Evolutionary conservation across 2,888 invertebrate genomes (phyloP).

Genomic region (Rhagonycha lutea): DNA sequence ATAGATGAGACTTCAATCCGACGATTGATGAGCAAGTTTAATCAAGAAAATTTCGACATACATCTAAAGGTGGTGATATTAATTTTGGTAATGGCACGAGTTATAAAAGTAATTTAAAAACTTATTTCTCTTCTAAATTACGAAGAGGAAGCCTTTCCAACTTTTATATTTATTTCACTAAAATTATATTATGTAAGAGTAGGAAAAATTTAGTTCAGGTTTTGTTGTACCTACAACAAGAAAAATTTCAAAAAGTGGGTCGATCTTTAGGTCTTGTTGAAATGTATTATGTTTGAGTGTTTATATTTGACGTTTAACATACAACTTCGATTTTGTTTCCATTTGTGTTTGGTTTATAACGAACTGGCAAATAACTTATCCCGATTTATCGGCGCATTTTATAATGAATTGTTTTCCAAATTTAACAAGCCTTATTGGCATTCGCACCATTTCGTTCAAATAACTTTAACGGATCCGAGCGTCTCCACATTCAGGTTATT

Average conservation of each 20-base stretch:
- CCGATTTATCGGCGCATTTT: neutral
- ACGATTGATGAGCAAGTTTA: conserved; percentile 1
- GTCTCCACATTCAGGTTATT: neutral
- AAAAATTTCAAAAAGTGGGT: neutral
- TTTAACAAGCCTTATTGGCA: neutral
- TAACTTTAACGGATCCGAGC: neutral
- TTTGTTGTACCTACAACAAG: neutral
- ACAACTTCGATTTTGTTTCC: neutral
- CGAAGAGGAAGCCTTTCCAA: neutral
- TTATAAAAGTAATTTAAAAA: neutral
- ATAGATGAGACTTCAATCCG: neutral
- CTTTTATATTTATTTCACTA: neutral
- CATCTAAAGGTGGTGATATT: neutral
- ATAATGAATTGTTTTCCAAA: neutral
- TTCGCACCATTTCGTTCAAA: neutral
- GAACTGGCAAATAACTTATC: neutral
- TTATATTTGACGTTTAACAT: conserved; percentile 5
- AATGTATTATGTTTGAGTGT: neutral
- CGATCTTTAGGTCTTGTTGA: neutral
- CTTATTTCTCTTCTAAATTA: neutral
- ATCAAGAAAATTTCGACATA: conserved; percentile 1
- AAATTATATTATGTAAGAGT: neutral
- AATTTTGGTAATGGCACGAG: neutral
- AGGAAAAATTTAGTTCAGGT: neutral
- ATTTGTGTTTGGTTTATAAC: conserved; percentile 1